These are phyloP conservation scores for Drosophila algonquin DNA, from an alignment of 2,888 invertebrate genomes.

Conservation along the genomic window DNA sequence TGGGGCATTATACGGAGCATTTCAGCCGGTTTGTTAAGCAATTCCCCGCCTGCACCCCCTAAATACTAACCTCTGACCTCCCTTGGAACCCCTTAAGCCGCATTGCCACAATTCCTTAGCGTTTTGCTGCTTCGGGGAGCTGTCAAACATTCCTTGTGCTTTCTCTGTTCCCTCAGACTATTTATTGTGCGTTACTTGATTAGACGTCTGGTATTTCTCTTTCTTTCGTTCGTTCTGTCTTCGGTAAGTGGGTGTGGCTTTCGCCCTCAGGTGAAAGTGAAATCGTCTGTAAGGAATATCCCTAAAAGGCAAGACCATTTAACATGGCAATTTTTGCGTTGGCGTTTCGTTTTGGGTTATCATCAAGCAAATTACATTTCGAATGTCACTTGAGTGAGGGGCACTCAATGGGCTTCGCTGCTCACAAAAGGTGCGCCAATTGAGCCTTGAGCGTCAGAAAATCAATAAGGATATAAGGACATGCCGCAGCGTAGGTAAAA, in stretches of 20 bases:
- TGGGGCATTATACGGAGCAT: constrained; percentile 89
- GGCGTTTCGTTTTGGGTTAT: constrained; percentile 26
- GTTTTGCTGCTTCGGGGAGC: constrained; percentile 42
- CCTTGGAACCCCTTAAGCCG: not conserved
- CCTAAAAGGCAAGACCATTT: constrained; percentile 46
- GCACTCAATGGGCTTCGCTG: constrained; percentile 2
- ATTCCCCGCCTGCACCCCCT: constrained; percentile 48
- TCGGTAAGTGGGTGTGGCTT: not conserved
- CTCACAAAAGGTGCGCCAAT: not conserved
- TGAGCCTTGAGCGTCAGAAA: not conserved
- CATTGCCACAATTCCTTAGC: constrained; percentile 33
- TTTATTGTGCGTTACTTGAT: constrained; percentile 76
- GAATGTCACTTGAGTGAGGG: constrained; percentile 53
- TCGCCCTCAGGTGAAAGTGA: constrained; percentile 62
- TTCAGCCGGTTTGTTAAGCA: constrained; percentile 88
- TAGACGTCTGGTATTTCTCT: constrained; percentile 69
- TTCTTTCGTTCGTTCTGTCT: constrained; percentile 5
- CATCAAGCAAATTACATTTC: constrained; percentile 47
- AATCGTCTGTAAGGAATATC: constrained; percentile 69
- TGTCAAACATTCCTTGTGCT: constrained; percentile 51
- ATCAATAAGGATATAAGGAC: not conserved
- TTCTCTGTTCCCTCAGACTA: constrained; percentile 30
- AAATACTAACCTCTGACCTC: constrained; percentile 13
- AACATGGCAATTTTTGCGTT: constrained; percentile 42
- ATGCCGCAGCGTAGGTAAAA: not conserved